These are phyloP conservation scores for Atherinomorus stipes DNA, from an alignment of 2,113 vertebrate species.

Conservation along the genomic window DNA sequence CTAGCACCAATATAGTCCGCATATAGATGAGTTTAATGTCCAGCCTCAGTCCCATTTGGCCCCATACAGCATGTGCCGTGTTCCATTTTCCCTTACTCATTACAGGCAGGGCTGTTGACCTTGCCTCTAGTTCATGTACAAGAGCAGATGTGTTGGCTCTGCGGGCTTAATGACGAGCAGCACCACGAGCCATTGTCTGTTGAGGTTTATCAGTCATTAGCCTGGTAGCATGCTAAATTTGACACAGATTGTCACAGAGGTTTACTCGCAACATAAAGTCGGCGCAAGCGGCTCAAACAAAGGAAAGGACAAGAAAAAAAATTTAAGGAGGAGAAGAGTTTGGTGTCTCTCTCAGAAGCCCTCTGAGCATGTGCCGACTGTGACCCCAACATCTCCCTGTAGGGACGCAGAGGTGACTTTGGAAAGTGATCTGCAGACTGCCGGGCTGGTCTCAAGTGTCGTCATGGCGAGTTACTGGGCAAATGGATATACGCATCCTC, in stretches of 20 bases:
- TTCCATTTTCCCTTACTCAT: constrained; percentile 72
- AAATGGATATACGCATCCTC: constrained; percentile 76
- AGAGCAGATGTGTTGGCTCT: constrained; percentile 70
- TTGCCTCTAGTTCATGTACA: constrained; percentile 67
- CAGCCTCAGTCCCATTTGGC: constrained; percentile 47
- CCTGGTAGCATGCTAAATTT: constrained; percentile 69
- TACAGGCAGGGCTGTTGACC: constrained; percentile 72
- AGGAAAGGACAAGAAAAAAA: constrained; percentile 15
- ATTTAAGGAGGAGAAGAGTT: constrained; percentile 51
- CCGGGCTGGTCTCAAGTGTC: constrained; percentile 78
- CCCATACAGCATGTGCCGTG: constrained; percentile 55
- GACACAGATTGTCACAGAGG: constrained; percentile 51
- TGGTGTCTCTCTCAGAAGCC: constrained; percentile 52
- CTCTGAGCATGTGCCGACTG: constrained; percentile 47
- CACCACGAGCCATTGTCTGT: constrained; percentile 55
- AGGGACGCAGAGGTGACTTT: constrained; percentile 82
- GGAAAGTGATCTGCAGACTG: constrained; percentile 80
- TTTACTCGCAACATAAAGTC: constrained; percentile 50
- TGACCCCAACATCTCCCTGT: constrained; percentile 49
- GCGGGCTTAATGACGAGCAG: constrained; percentile 55
- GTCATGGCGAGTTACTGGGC: constrained; percentile 79
- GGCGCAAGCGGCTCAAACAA: constrained; percentile 22
- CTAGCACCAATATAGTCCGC: constrained; percentile 40
- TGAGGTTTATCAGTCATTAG: constrained; percentile 70
- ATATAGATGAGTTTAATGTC: constrained; percentile 70